Evolutionary conservation across 2,113 vertebrate species (phyloP).

Genomic region (Echinops telfairi): DNA sequence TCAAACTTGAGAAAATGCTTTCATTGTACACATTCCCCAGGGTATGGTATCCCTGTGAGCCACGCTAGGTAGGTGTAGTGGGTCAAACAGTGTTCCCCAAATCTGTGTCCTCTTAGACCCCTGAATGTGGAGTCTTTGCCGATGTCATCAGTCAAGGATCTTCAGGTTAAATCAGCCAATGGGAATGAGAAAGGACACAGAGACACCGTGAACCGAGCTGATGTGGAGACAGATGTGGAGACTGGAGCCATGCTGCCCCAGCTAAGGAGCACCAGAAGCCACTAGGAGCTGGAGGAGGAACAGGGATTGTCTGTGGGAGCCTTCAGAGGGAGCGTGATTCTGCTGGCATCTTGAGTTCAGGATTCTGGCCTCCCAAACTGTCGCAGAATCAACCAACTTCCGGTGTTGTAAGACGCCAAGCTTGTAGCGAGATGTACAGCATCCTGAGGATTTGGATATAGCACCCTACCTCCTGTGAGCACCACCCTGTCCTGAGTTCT

Average conservation of each 20-base stretch:
- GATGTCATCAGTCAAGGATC: too few species aligned
- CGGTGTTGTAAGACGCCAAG: not conserved
- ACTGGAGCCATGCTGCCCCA: not conserved
- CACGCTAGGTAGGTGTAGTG: too few species aligned
- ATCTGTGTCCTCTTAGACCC: too few species aligned
- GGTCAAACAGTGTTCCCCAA: too few species aligned
- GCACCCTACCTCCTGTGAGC: not conserved
- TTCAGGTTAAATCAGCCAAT: not conserved
- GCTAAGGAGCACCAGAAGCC: not conserved
- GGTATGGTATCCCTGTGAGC: too few species aligned
- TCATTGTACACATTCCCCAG: too few species aligned
- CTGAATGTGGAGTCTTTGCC: too few species aligned
- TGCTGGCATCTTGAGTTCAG: not conserved
- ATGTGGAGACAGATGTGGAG: not conserved
- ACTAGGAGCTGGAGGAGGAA: not conserved
- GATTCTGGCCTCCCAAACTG: not conserved
- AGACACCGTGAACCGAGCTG: not conserved
- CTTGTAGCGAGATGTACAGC: not conserved
- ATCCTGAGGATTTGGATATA: not conserved
- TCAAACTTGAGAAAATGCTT: too few species aligned
- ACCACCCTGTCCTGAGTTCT: not conserved
- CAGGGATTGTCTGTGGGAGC: not conserved
- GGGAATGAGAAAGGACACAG: not conserved
- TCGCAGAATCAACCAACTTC: not conserved
- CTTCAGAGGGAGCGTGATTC: not conserved